Conservation (phyloP, 1,140 invertebrate species). For the Paramacrobiotus metropolitanus region DNA sequence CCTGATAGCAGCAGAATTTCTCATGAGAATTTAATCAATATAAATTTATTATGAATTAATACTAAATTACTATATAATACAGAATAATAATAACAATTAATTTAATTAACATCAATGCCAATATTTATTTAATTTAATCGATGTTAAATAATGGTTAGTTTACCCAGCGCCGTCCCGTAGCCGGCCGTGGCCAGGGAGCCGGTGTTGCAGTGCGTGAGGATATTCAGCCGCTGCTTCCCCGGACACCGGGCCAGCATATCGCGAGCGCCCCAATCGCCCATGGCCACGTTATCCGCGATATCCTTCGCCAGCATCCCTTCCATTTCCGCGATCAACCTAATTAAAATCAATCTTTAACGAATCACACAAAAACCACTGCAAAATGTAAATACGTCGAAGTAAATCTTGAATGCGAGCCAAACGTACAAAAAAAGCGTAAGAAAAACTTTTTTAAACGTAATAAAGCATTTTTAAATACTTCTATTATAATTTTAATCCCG, state of each 20-base stretch:
- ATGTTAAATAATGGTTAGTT: too few species aligned
- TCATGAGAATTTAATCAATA: too few species aligned
- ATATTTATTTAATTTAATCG: too few species aligned
- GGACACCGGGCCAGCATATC: slow-evolving; percentile 35
- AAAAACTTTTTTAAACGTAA: background rate
- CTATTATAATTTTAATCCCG: slow-evolving; percentile 6
- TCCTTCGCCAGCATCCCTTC: slow-evolving; percentile 61
- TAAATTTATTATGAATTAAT: too few species aligned
- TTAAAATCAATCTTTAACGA: slow-evolving; percentile 6
- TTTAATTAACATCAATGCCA: too few species aligned
- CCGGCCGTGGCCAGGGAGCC: slow-evolving; percentile 86
- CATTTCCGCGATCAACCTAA: slow-evolving; percentile 43
- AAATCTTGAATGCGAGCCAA: background rate
- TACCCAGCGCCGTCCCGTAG: slow-evolving; percentile 80
- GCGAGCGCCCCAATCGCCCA: slow-evolving; percentile 53
- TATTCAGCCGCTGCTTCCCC: slow-evolving; percentile 26
- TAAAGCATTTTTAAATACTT: slow-evolving; percentile 6
- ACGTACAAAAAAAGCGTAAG: too few species aligned
- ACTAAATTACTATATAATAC: too few species aligned
- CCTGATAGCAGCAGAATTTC: too few species aligned
- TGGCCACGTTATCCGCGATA: slow-evolving; percentile 55
- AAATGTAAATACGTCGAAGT: slow-evolving; percentile 9
- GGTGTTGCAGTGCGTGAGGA: slow-evolving; percentile 94
- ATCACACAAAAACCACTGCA: slow-evolving; percentile 9
- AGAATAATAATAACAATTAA: too few species aligned